Percentiles rank a stretch among this genome's conserved stretches.
Conservation (phyloP, 2,113 vertebrate species). For the Gopherus flavomarginatus region DNA sequence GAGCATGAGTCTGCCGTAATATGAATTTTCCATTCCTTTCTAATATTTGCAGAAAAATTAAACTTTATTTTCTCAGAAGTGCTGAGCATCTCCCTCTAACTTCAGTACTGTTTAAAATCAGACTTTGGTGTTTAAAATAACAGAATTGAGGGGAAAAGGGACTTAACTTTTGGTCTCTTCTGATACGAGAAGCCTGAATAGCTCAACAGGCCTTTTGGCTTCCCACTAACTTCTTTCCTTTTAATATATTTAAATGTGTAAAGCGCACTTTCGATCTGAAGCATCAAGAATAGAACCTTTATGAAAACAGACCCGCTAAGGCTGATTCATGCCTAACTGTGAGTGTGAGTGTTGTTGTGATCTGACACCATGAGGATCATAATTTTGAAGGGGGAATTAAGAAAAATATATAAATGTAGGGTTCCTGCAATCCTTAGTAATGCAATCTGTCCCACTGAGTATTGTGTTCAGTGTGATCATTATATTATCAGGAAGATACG, state of each 20-base stretch:
- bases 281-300: neutral
- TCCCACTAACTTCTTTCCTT: neutral
- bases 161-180: neutral
- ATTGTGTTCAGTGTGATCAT: neutral
- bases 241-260: neutral
- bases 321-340: neutral
- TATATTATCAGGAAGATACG: neutral
- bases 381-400: neutral
- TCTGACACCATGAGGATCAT: neutral
- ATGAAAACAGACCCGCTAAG: neutral
- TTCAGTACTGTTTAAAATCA: neutral
- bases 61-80: neutral
- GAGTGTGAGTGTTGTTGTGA: neutral
- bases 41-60: neutral
- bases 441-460: neutral
- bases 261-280: neutral
- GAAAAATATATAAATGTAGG: neutral
- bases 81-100: neutral
- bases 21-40: neutral
- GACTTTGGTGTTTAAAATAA: neutral
- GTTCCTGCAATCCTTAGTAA: neutral
- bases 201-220: neutral
- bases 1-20: rapidly evolving
- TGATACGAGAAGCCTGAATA: neutral
- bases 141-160: neutral